Evolutionary conservation across 2,888 invertebrate species (phyloP).

Genomic region (Eupithecia subumbrata): DNA sequence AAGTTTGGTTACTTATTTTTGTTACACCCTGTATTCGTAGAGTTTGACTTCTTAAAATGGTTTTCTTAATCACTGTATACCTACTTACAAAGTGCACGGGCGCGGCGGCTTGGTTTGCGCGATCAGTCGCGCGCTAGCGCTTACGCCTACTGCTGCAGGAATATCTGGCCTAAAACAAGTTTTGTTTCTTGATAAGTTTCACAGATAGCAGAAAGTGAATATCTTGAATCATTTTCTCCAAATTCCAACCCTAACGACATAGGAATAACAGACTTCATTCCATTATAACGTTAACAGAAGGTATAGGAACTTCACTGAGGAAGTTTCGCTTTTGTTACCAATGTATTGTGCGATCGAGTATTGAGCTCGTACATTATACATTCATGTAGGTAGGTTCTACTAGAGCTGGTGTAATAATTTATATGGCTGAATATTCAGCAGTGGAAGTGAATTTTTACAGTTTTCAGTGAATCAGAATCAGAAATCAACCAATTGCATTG

Average conservation of each 20-base stretch:
- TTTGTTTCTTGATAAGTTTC: too few relatives aligned
- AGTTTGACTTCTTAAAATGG: too few relatives aligned
- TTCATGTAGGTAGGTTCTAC: neutral
- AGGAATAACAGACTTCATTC: slow-evolving; percentile 15
- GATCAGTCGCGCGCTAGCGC: too few relatives aligned
- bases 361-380: neutral
- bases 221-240: neutral
- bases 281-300: slow-evolving; percentile 17
- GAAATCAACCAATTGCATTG: too few relatives aligned
- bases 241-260: slow-evolving; percentile 6
- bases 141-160: too few relatives aligned
- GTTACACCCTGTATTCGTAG: too few relatives aligned
- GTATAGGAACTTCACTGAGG: slow-evolving; percentile 1
- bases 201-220: neutral
- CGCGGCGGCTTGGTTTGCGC: too few relatives aligned
- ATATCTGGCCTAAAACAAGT: too few relatives aligned
- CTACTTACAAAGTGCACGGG: too few relatives aligned
- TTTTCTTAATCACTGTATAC: too few relatives aligned
- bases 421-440: neutral
- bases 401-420: neutral
- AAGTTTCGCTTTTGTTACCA: slow-evolving; percentile 17
- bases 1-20: too few relatives aligned
- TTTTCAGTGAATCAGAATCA: too few relatives aligned
- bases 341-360: slow-evolving; percentile 15
- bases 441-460: neutral